Percentiles rank a stretch among this genome's conserved stretches.
phyloP scores from a whole-genome alignment of 1,140 invertebrate genomes.

The Eriocheir sinensis region DNA sequence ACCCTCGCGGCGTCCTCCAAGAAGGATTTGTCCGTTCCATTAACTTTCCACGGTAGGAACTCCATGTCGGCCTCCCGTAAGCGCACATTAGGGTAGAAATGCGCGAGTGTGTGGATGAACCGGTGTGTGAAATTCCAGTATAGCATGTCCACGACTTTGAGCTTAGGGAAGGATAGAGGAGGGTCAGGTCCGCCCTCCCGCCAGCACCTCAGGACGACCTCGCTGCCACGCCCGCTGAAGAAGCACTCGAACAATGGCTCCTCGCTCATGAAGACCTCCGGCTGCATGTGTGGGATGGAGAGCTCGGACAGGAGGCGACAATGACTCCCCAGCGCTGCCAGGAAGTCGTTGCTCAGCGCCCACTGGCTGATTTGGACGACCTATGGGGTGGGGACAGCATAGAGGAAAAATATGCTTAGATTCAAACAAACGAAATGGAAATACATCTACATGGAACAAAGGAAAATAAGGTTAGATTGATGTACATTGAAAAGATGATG shows the following conservation, averaged over 20 bases:
- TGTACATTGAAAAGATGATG: too few relatives aligned
- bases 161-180: conserved; percentile 41
- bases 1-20: conserved; percentile 35
- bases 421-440: too few relatives aligned
- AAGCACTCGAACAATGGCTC: conserved; percentile 65
- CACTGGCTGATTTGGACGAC: conserved; percentile 68
- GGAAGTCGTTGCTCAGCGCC: conserved; percentile 70
- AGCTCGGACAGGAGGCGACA: conserved; percentile 63
- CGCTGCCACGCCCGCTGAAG: conserved; percentile 63
- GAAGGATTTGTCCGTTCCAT: conserved; percentile 46
- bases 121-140: conserved; percentile 71
- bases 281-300: conserved; percentile 68
- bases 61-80: conserved; percentile 47
- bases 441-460: too few relatives aligned
- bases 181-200: conserved; percentile 42
- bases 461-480: too few relatives aligned
- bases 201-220: conserved; percentile 63
- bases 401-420: too few relatives aligned
- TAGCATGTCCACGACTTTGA: conserved; percentile 62
- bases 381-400: too few relatives aligned
- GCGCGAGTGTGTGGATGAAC: conserved; percentile 66
- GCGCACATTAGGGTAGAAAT: conserved; percentile 63
- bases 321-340: conserved; percentile 60
- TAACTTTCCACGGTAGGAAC: background rate
- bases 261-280: conserved; percentile 71